Evolutionary conservation across 2,797 vertebrate species (phyloP), one percentile per base, ranked within the genome.

Genomic region (Sternarchorhynchus goeldii): DNA sequence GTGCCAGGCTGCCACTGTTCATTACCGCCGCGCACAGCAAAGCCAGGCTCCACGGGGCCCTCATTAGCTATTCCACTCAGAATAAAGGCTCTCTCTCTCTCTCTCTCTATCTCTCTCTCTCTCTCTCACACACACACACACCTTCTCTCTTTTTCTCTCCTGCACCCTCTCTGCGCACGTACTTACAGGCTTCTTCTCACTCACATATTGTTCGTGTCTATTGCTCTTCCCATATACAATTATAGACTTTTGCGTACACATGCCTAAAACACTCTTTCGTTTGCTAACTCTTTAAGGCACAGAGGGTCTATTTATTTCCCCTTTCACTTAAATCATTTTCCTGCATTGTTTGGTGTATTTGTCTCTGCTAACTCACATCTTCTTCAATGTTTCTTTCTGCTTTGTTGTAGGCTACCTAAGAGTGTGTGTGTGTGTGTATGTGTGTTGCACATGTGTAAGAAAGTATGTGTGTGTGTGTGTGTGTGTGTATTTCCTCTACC

Each of bases 21-120:
- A 88, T 90, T 90, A 90, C 76, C 79, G 76, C 74, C 77, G 73
- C 34, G 82, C 79, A 55, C 83, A 55, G 82, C 86, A 81, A 86
- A 83, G 85, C 84, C 73, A 72, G 80, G 84, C 85, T 89, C 89
- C 83, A 81, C 80, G 77, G 87, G 87, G 83, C 79, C 82, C 88
- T 90, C 87, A 88, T 90, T 90, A 90, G 83, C 82, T 82, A 88
- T 86, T 88, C 88, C 81, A 82, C 81, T 83, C 85, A 83, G 81
- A 88, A 88, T 83, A 86, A 88, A 89, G 86, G 79, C 79, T 82
- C 84, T 68, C 83, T 80, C 83, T 75, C 81, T 55, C 79, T 66
- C 78, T 63, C 75, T 59, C 74, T 69, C 79, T 65, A 75, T 78
- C 74, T 69, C 59, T 45, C 71, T 62, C 60, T 20, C 70, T 60